Evolutionary conservation across 2,797 vertebrate genomes (phyloP), one percentile per base, ranked within the genome.

Genomic region (Sarcoramphus papa): DNA sequence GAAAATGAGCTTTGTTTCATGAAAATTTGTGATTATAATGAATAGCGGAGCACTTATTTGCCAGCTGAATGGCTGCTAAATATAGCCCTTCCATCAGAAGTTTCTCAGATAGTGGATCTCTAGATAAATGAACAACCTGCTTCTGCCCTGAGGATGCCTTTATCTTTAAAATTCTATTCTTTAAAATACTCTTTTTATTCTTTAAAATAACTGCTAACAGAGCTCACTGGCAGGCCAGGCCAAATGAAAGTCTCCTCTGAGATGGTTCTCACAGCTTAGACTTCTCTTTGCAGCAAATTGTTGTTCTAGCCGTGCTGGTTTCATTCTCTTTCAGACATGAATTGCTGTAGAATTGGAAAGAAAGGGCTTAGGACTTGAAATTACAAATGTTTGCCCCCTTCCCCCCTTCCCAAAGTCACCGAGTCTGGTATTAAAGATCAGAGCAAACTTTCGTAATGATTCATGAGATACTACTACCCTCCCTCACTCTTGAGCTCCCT

Each of bases 401-500:
- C 22, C 69, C 27, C 48, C 35, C 19, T 82, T 69, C 68, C 20
- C n/a, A 64, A 67, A 79, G 21, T 85, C 77, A 48, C 50, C 6
- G 53, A 92, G 69, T 59, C 56, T 51, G 56, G n/a, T 67, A 90
- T 87, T 91, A 83, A 95, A 97, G 73, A 96, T 94, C 90, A 96
- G 83, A 98, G 54, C 40, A 90, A 92, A 88, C 4, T 12, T 92
- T 60, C 87, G 33, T 84, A 94, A 90, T 96, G 83, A 87, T 93
- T 94, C 69, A 67, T 88, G 90, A 86, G 62, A 93, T 79, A 90
- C 65, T 79, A 60, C 67, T 82, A 57, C 72, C 41, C 54, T 91
- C 60, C 7, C 45, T 86, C 82, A 89, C 64, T 64, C 84, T 21
- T 3, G 19, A 88, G 57, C 47, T 72, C 72, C 40, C 30, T 7